Evolutionary conservation across 1,140 invertebrate species (phyloP).

Genomic region (Forficula auricularia): DNA sequence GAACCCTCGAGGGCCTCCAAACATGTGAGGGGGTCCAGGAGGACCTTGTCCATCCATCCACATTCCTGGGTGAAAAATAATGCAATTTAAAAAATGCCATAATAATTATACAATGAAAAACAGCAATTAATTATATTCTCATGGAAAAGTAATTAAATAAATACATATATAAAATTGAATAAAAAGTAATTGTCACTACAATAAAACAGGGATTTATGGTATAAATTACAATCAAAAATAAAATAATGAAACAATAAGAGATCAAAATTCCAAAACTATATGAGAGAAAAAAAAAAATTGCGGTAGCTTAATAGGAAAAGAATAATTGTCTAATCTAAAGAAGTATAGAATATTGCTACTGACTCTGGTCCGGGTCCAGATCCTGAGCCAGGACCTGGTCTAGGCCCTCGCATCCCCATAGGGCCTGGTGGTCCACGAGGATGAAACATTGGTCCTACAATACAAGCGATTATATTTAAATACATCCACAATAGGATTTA

Average conservation of each 20-base stretch:
- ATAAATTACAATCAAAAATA: not conserved
- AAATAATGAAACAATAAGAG: no score
- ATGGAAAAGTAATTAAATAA: no score
- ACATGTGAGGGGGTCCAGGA: constrained; percentile 15
- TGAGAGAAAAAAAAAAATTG: no score
- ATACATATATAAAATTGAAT: not conserved
- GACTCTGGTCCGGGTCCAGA: constrained; percentile 7
- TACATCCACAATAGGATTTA: no score
- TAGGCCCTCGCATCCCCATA: constrained; percentile 17
- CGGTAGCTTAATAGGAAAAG: no score
- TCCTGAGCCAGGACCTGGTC: constrained; percentile 7
- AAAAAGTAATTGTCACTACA: not conserved
- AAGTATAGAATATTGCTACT: no score
- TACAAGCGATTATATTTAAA: not conserved
- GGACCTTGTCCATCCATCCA: constrained; percentile 19
- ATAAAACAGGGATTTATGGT: not conserved
- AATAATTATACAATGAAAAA: no score
- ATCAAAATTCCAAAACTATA: no score
- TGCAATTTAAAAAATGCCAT: no score
- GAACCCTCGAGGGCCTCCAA: constrained; percentile 4
- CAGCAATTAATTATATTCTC: not conserved
- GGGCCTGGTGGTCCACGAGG: constrained; percentile 26
- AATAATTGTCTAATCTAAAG: no score
- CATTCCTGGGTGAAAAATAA: no score
- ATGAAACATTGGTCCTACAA: constrained; percentile 31